A percentile compares a stretch with the other conserved stretches of the same genome.
Conservation (phyloP, 2,888 invertebrate species). For the Euplagia quadripunctaria region DNA sequence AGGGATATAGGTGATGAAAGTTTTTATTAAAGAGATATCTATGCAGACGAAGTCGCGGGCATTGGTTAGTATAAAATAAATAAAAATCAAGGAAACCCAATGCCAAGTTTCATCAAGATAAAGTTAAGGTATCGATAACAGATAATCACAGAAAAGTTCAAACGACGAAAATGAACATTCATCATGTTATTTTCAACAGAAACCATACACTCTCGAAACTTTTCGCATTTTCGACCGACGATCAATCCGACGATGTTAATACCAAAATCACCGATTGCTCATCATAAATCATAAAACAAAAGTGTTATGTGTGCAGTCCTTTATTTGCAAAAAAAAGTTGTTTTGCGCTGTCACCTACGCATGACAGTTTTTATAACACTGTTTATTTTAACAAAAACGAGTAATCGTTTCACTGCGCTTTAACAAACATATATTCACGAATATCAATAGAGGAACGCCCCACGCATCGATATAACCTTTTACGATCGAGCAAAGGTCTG, state of each 20-base stretch:
- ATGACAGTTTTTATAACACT: slow-evolving; percentile 27
- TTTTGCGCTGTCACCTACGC: slow-evolving; percentile 27
- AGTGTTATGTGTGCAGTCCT: neutral
- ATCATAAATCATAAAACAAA: too few species aligned
- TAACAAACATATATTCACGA: neutral
- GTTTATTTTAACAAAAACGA: slow-evolving; percentile 27
- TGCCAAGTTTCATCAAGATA: neutral
- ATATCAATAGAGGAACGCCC: neutral
- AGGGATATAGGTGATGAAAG: too few species aligned
- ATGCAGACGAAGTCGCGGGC: too few species aligned
- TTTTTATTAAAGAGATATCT: too few species aligned
- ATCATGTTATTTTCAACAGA: neutral
- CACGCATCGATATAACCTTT: slow-evolving; percentile 14
- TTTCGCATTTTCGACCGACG: neutral
- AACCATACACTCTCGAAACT: neutral
- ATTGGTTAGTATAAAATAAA: neutral
- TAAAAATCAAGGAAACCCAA: neutral
- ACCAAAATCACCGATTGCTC: neutral
- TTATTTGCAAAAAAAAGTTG: slow-evolving; percentile 21
- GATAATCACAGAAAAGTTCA: neutral
- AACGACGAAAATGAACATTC: neutral
- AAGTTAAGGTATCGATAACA: neutral
- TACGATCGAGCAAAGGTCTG: slow-evolving; percentile 9
- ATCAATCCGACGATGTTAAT: neutral
- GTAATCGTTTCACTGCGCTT: neutral